A percentile compares a stretch with the other conserved stretches of the same genome.
phyloP scores from a whole-genome alignment of 2,888 invertebrate genomes.

The Bellardia bayeri region DNA sequence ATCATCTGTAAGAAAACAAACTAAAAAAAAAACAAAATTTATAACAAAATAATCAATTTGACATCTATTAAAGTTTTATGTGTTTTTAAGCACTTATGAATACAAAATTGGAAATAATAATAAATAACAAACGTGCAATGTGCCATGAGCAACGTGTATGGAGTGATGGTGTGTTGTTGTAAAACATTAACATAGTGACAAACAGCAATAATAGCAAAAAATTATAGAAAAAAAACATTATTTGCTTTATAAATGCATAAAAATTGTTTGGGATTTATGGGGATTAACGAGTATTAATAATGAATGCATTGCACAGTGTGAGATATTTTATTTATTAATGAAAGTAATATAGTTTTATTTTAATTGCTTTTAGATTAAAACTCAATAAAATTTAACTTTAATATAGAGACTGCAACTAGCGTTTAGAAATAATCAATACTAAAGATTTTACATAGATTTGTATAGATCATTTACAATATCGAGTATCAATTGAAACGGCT shows the following conservation, averaged over 20 bases:
- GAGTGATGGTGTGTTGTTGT: not conserved
- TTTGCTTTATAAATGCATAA: not conserved
- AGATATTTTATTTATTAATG: not conserved
- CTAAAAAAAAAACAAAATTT: slow-evolving; percentile 8
- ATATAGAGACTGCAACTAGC: too few species aligned
- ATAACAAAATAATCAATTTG: slow-evolving; percentile 55
- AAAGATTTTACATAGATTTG: too few species aligned
- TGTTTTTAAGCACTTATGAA: slow-evolving; percentile 38
- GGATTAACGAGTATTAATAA: not conserved
- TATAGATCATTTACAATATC: too few species aligned
- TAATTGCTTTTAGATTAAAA: not conserved
- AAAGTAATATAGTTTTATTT: not conserved
- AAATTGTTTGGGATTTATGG: slow-evolving; percentile 4
- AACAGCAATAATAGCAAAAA: not conserved
- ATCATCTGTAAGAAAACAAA: slow-evolving; percentile 23
- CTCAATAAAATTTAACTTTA: too few species aligned
- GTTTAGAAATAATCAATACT: not conserved
- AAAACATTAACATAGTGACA: slow-evolving; percentile 12
- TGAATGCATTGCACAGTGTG: not conserved
- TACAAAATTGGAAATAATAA: slow-evolving; percentile 20
- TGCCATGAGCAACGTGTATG: not conserved
- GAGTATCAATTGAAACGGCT: too few species aligned
- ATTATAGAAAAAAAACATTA: slow-evolving; percentile 1
- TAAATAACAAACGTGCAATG: slow-evolving; percentile 9
- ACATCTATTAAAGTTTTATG: slow-evolving; percentile 65